A percentile compares a stretch with the other conserved stretches of the same genome.
phyloP scores from a whole-genome alignment of 1,140 invertebrate genomes.

The Caerostris darwini region DNA sequence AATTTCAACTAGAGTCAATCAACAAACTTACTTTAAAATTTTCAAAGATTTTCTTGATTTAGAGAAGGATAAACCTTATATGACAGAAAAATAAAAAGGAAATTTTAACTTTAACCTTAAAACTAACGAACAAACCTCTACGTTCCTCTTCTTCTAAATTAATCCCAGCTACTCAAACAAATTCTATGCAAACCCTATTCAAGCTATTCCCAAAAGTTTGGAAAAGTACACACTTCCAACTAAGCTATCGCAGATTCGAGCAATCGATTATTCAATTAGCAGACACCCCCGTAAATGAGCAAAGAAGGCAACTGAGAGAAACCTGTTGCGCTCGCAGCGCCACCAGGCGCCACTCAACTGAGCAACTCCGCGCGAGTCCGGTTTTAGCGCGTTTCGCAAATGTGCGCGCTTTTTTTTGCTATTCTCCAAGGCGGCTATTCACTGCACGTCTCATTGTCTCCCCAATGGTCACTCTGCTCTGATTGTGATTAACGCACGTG shows the following conservation, averaged over 20 bases:
- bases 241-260: background rate
- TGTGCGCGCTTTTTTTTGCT: background rate
- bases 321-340: constrained; percentile 51
- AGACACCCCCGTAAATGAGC: constrained; percentile 15
- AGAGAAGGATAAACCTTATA: too few relatives aligned
- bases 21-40: too few relatives aligned
- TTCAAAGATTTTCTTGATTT: too few relatives aligned
- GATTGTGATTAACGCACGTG: background rate
- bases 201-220: background rate
- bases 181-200: background rate
- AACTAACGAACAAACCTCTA: background rate
- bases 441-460: background rate
- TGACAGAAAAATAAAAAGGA: background rate
- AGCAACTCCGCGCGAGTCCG: constrained; percentile 36
- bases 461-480: background rate
- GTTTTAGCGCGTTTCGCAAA: constrained; percentile 31
- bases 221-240: background rate
- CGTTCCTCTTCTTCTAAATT: background rate
- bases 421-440: background rate
- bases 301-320: background rate
- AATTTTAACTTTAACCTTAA: background rate
- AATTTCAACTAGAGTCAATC: too few relatives aligned
- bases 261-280: constrained; percentile 60
- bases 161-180: background rate
- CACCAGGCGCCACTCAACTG: background rate